Conservation (phyloP, 2,797 vertebrate species). For the Parauchenoglanis ngamensis region DNA sequence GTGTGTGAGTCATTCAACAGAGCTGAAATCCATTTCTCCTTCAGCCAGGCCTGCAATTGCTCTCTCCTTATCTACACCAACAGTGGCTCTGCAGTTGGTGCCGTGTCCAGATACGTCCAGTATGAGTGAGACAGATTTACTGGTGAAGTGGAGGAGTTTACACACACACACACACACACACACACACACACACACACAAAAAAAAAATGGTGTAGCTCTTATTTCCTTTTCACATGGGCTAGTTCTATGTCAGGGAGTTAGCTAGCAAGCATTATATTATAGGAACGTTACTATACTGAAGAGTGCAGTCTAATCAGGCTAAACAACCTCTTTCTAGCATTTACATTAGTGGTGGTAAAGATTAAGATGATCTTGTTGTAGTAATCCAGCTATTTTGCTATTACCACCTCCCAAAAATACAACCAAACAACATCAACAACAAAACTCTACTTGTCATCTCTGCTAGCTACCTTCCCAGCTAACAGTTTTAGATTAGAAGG, state of each 20-base stretch:
- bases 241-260: neutral
- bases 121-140: constrained; percentile 72
- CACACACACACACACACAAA: constrained; percentile 31
- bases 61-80: constrained; percentile 83
- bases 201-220: constrained; percentile 68
- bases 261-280: neutral
- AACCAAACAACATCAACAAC: neutral
- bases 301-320: neutral
- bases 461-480: neutral
- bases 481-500: neutral
- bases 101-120: constrained; percentile 76
- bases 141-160: constrained; percentile 70
- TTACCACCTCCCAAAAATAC: neutral
- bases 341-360: neutral
- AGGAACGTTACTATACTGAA: neutral
- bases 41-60: constrained; percentile 68
- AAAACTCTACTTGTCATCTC: neutral
- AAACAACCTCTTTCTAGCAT: neutral
- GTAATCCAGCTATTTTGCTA: neutral
- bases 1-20: constrained; percentile 21
- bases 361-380: neutral
- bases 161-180: constrained; percentile 31
- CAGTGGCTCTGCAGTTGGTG: constrained; percentile 47
- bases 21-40: constrained; percentile 35
- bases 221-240: neutral